Conservation (phyloP, 2,797 vertebrate species). For the Pitangus sulphuratus region DNA sequence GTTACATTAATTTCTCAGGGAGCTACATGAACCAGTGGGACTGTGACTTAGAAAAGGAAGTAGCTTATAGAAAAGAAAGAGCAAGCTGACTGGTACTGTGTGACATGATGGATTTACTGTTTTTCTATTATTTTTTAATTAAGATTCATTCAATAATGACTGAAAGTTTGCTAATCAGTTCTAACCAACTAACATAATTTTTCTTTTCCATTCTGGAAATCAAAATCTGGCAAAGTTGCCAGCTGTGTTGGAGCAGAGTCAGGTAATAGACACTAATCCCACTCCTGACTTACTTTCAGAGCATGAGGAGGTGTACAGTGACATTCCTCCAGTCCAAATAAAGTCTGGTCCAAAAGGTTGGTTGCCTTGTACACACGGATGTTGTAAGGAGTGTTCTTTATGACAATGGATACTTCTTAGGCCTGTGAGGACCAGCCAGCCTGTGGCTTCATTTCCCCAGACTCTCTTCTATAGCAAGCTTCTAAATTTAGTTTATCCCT, state of each 20-base stretch:
- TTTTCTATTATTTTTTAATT: not conserved
- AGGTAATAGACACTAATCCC: not conserved
- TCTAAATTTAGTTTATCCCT: not conserved
- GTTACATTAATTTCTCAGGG: not conserved
- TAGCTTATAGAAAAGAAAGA: not conserved
- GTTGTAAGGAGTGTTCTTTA: not conserved
- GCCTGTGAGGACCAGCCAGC: not conserved
- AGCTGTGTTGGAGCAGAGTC: not conserved
- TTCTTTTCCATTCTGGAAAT: not conserved
- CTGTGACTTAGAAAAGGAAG: not conserved
- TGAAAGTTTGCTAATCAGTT: not conserved
- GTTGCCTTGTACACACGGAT: not conserved
- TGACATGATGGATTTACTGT: not conserved
- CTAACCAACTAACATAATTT: not conserved
- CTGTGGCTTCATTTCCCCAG: not conserved
- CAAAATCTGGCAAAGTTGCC: not conserved
- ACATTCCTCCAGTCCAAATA: not conserved
- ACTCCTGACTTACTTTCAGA: not conserved
- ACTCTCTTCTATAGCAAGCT: not conserved
- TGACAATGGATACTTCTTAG: not conserved
- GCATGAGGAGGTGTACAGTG: not conserved
- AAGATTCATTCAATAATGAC: not conserved
- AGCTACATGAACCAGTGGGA: not conserved
- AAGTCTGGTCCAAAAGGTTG: not conserved
- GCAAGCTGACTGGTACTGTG: not conserved